phyloP scores from a whole-genome alignment of 2,113 vertebrate species.

The Leuciscus idus region DNA sequence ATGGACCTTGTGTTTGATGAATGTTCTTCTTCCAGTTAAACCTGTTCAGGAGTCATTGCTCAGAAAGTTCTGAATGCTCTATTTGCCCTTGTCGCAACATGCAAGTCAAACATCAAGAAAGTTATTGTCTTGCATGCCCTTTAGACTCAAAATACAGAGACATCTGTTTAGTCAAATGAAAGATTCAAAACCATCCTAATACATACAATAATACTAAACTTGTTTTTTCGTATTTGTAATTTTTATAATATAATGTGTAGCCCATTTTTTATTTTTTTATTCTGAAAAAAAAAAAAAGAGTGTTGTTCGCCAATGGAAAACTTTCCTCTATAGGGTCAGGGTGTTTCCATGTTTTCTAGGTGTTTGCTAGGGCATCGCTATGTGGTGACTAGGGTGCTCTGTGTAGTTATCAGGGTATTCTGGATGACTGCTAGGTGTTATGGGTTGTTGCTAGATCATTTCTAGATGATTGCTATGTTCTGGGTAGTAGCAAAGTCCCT shows the following conservation, averaged over 20 bases:
- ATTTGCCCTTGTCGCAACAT: conserved; percentile 26
- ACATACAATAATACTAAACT: neutral
- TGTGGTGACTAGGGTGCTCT: neutral
- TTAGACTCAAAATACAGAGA: neutral
- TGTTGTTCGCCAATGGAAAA: neutral
- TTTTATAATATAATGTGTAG: neutral
- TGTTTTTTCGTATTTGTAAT: neutral
- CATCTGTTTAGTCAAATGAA: neutral
- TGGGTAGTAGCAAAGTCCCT: too few species aligned
- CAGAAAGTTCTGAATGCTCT: neutral
- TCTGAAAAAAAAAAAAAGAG: neutral
- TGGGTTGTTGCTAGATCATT: too few species aligned
- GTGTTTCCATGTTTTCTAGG: too few species aligned
- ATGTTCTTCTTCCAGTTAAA: conserved; percentile 37
- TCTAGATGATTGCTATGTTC: too few species aligned
- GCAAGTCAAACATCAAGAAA: conserved; percentile 18
- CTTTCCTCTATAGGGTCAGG: neutral
- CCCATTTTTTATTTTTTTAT: neutral
- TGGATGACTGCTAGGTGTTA: neutral
- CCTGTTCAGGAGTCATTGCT: conserved; percentile 39
- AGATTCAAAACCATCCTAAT: neutral
- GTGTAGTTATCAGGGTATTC: neutral
- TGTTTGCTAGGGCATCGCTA: neutral
- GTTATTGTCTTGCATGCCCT: neutral
- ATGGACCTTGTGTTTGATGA: conserved; percentile 14